These are phyloP conservation scores for Nothobranchius kuhntae DNA, from an alignment of 2,113 vertebrate species.

Conservation along the genomic window DNA sequence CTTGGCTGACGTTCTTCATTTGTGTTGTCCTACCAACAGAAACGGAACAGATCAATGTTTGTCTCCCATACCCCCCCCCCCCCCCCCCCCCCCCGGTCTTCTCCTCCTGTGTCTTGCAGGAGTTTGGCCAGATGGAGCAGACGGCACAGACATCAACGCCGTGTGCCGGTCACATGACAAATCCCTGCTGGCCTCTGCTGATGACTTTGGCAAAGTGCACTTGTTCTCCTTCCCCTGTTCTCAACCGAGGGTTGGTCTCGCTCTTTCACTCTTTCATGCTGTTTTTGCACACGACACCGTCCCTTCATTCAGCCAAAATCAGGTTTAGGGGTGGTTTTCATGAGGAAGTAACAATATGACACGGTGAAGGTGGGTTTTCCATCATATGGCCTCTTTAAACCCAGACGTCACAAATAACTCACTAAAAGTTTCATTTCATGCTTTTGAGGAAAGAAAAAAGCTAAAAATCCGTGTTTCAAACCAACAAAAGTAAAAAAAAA, in stretches of 20 bases:
- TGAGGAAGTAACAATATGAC: too few species aligned
- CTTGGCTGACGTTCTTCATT: neutral
- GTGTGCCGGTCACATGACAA: conserved; percentile 84
- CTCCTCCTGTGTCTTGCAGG: conserved; percentile 68
- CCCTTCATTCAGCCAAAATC: too few species aligned
- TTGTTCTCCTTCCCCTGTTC: conserved; percentile 87
- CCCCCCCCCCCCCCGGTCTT: neutral
- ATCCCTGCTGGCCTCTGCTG: conserved; percentile 85
- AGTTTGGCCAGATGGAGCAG: conserved; percentile 89
- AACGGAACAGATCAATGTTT: neutral
- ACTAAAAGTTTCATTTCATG: too few species aligned
- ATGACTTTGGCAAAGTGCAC: conserved; percentile 93
- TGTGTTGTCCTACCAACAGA: neutral
- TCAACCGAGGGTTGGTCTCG: conserved; percentile 85
- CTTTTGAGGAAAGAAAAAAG: too few species aligned
- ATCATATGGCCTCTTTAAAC: too few species aligned
- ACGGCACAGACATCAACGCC: conserved; percentile 90
- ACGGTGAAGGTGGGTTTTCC: too few species aligned
- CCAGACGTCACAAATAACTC: too few species aligned
- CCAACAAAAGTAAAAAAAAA: too few species aligned
- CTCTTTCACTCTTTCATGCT: neutral
- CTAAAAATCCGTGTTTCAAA: too few species aligned
- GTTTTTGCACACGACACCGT: neutral
- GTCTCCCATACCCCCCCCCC: neutral
- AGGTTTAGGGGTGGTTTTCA: too few species aligned